Evolutionary conservation across 2,888 invertebrate species (phyloP).

Genomic region (Thelaira solivaga): DNA sequence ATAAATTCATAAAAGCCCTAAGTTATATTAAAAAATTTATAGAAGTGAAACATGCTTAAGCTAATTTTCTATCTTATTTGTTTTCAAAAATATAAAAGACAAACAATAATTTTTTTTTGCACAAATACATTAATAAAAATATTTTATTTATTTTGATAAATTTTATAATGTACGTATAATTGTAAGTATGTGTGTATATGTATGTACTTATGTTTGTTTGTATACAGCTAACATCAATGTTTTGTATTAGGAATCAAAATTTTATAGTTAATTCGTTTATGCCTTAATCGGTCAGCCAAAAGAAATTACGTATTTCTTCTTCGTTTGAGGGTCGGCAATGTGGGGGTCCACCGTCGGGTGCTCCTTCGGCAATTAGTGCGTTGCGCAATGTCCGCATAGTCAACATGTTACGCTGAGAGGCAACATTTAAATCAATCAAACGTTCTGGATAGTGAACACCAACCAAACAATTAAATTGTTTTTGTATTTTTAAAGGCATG

Average conservation of each 20-base stretch:
- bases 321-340: conserved; percentile 85
- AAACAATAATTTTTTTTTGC: neutral
- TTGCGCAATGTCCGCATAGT: conserved; percentile 77
- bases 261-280: neutral
- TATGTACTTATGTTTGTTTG: too few species aligned
- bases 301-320: conserved; percentile 80
- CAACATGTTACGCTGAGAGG: conserved; percentile 79
- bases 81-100: neutral
- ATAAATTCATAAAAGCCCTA: too few species aligned
- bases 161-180: too few species aligned
- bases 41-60: too few species aligned
- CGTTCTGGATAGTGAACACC: conserved; percentile 84
- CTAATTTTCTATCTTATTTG: too few species aligned
- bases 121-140: neutral
- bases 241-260: neutral
- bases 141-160: neutral
- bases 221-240: neutral
- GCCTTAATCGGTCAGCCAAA: conserved; percentile 71
- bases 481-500: conserved; percentile 81
- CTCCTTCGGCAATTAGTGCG: conserved; percentile 70
- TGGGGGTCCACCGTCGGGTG: conserved; percentile 78
- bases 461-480: conserved; percentile 81
- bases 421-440: conserved; percentile 81
- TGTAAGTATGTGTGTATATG: too few species aligned
- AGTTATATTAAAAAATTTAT: too few species aligned